These are phyloP conservation scores for Pelagia noctiluca DNA, from an alignment of 30 jellyfish, hydroid and myxozoan genomes.

Conservation along the genomic window DNA sequence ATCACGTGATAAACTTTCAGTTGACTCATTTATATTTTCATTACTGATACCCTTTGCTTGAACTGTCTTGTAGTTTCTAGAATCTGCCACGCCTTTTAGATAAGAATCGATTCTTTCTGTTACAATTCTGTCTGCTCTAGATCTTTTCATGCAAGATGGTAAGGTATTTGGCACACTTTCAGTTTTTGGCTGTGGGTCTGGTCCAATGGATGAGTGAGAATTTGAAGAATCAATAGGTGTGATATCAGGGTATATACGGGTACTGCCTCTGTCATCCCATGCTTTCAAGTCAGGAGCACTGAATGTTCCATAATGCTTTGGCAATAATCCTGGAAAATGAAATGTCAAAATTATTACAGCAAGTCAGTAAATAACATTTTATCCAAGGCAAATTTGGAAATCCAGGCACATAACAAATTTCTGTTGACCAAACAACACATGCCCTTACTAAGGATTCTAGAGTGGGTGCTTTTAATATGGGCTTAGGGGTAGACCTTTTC, in stretches of 20 bases:
- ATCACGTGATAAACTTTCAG: not conserved
- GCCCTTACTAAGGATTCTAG: too few relatives aligned
- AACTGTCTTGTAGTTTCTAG: not conserved
- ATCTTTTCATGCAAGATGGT: not conserved
- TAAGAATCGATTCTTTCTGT: conserved; percentile 7
- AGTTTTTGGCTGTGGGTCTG: conserved; percentile 27
- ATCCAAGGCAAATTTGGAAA: too few relatives aligned
- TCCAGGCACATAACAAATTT: too few relatives aligned
- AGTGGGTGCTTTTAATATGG: too few relatives aligned
- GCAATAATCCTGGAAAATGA: conserved; percentile 18
- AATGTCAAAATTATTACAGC: too few relatives aligned
- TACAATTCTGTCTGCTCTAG: not conserved
- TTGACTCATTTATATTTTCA: not conserved
- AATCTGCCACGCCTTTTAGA: not conserved
- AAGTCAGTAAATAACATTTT: too few relatives aligned
- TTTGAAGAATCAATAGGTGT: conserved; percentile 32
- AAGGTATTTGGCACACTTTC: conserved; percentile 21
- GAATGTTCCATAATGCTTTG: conserved; percentile 59
- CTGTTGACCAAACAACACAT: too few relatives aligned
- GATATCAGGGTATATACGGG: conserved; percentile 41
- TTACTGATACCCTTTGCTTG: not conserved
- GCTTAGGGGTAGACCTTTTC: too few relatives aligned
- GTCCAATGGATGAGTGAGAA: not conserved
- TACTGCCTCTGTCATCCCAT: not conserved
- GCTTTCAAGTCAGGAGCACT: conserved; percentile 49